These are phyloP conservation scores for Procambarus clarkii DNA, from an alignment of 1,140 invertebrate species.

Conservation along the genomic window DNA sequence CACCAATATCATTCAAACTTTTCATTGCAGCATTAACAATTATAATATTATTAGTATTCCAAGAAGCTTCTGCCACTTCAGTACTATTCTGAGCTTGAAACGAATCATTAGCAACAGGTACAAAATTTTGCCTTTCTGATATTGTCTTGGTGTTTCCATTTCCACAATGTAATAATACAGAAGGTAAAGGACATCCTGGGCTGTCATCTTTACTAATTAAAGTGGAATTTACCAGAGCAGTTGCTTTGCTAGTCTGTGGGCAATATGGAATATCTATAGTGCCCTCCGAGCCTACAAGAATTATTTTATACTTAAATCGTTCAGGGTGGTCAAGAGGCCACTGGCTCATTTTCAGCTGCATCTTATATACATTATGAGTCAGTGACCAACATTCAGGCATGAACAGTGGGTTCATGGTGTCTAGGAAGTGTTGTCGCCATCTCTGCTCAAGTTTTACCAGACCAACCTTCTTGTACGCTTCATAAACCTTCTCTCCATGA, in stretches of 20 bases:
- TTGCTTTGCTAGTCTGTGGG: neutral
- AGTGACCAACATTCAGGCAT: constrained; percentile 86
- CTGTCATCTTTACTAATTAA: neutral
- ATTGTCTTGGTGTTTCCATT: neutral
- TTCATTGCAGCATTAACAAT: neutral
- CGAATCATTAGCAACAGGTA: neutral
- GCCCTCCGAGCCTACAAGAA: constrained; percentile 57
- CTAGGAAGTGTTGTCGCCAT: constrained; percentile 88
- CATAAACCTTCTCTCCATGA: constrained; percentile 83
- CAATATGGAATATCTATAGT: constrained; percentile 45
- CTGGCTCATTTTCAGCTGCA: constrained; percentile 59
- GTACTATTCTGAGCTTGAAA: neutral
- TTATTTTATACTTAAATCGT: constrained; percentile 48
- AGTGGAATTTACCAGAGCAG: neutral
- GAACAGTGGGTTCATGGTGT: constrained; percentile 83
- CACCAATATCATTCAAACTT: neutral
- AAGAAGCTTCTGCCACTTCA: neutral
- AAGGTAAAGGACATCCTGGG: neutral
- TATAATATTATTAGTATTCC: neutral
- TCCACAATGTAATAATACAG: neutral
- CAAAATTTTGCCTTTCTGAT: neutral
- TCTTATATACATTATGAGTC: constrained; percentile 78
- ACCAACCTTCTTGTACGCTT: constrained; percentile 79
- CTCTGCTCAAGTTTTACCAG: constrained; percentile 83
- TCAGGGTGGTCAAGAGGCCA: constrained; percentile 50